Base-by-base conservation (phyloP, 1,140 invertebrate genomes). In the Diuraphis noxia region DNA sequence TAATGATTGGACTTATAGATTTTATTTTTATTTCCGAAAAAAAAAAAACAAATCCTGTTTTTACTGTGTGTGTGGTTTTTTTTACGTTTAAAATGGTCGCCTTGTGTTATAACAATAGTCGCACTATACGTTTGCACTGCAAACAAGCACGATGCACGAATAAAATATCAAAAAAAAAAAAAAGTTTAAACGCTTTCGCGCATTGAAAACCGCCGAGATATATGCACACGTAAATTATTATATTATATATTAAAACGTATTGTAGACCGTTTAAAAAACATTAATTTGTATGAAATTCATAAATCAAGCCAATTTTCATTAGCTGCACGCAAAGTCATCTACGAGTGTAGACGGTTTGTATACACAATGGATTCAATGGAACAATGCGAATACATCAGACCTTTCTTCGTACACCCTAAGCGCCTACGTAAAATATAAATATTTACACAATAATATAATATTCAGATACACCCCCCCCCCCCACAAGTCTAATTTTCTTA, bases 251-350 rank as follows among this genome's bases (percentile, higher is more conserved):
- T 84, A 84, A 82, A 82, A 84, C 23, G 81, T 40, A 84, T 72
- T 72, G 81, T 30, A n/a, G 38, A 84, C 40, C 30, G 13, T 85
- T 46, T 46, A 46, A 46, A 46, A 85, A 85, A 85, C 17, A 46
- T 21, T 85, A 46, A 41, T 84, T 43, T 9, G n/a, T 86, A 86
- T 34, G 9, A 43, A 84, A 86, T 86, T 86, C 41, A 86, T 46
- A 86, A 86, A 86, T 49, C 84, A n/a, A 49, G n/a, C n/a, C 13
- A 36, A 49, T 49, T 86, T 86, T 86, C 19, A 86, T 86, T 86
- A 86, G n/a, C 41, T 3, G 13, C n/a, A 19, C 23, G n/a, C 84
- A 49, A 49, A 49, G n/a, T 86, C 34, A 23, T 30, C 46, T 49
- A 21, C 17, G 43, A 49, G 30, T 86, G n/a, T 36, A 82, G 36